phyloP scores from a whole-genome alignment of 2,797 vertebrate species.

The Sebastes cheni region DNA sequence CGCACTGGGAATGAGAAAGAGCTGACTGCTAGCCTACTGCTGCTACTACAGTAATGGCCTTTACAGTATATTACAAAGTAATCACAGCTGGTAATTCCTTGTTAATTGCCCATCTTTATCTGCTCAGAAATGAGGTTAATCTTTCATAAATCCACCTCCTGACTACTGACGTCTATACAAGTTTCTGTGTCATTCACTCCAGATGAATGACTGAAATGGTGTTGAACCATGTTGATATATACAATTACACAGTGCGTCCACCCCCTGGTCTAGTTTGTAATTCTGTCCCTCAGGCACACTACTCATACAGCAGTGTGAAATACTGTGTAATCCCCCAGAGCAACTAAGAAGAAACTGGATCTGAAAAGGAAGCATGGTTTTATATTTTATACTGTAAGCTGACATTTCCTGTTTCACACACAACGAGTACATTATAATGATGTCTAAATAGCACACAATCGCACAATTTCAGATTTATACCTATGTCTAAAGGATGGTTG shows the following conservation, averaged over 20 bases:
- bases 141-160: not conserved
- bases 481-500: not conserved
- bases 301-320: slow-evolving; percentile 44
- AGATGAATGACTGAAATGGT: slow-evolving; percentile 4
- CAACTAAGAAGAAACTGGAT: slow-evolving; percentile 48
- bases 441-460: not conserved
- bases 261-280: slow-evolving; percentile 32
- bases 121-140: not conserved
- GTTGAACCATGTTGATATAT: slow-evolving; percentile 24
- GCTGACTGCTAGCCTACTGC: not conserved
- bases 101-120: not conserved
- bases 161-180: not conserved
- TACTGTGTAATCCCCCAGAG: slow-evolving; percentile 37
- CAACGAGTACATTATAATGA: not conserved
- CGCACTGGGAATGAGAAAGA: too few relatives aligned
- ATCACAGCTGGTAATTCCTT: not conserved
- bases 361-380: slow-evolving; percentile 42
- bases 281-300: slow-evolving; percentile 22
- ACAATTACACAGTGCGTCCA: slow-evolving; percentile 15
- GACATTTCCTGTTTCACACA: slow-evolving; percentile 5
- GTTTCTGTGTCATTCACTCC: not conserved
- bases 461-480: not conserved
- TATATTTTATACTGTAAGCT: slow-evolving; percentile 6
- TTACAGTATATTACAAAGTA: not conserved
- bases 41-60: not conserved